These are phyloP conservation scores for Anolis apletophallus DNA, from an alignment of 2,797 vertebrate species.

Conservation along the genomic window DNA sequence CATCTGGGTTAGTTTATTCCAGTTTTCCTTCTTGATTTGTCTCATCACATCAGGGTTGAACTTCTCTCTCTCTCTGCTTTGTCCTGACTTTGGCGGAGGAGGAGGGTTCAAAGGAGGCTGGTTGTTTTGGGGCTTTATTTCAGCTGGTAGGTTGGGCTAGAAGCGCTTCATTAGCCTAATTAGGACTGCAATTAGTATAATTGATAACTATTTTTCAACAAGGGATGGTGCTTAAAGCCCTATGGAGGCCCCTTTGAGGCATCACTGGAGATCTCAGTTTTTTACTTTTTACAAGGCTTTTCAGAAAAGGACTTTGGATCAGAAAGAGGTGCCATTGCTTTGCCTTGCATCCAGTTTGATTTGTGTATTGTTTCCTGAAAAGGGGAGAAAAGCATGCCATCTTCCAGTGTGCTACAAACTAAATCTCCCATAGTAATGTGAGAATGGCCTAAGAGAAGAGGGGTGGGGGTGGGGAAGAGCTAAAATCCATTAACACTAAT, in stretches of 20 bases:
- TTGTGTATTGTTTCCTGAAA: conserved; percentile 66
- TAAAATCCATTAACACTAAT: conserved; percentile 43
- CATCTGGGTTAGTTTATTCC: conserved; percentile 78
- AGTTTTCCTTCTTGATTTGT: conserved; percentile 68
- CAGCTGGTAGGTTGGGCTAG: conserved; percentile 73
- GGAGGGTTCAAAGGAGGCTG: too few relatives aligned
- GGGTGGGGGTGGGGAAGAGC: conserved; percentile 15
- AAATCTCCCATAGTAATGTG: conserved; percentile 44
- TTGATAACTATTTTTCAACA: conserved; percentile 80
- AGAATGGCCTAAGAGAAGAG: conserved; percentile 46
- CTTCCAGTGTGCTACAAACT: conserved; percentile 37
- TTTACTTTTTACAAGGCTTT: background rate
- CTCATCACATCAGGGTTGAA: conserved; percentile 70
- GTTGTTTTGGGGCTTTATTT: conserved; percentile 62
- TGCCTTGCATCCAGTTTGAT: conserved; percentile 64
- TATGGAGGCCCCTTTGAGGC: conserved; percentile 63
- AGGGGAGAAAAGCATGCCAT: conserved; percentile 35
- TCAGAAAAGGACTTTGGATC: conserved; percentile 52
- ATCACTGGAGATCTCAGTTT: conserved; percentile 42
- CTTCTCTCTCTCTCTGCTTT: background rate
- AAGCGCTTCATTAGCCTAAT: conserved; percentile 84
- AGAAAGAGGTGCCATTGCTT: conserved; percentile 72
- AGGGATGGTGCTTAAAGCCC: conserved; percentile 68
- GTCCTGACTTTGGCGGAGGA: conserved; percentile 65
- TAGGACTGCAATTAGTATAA: conserved; percentile 81